Evolutionary conservation across 1,140 invertebrate genomes (phyloP).

Genomic region (Globodera rostochiensis): DNA sequence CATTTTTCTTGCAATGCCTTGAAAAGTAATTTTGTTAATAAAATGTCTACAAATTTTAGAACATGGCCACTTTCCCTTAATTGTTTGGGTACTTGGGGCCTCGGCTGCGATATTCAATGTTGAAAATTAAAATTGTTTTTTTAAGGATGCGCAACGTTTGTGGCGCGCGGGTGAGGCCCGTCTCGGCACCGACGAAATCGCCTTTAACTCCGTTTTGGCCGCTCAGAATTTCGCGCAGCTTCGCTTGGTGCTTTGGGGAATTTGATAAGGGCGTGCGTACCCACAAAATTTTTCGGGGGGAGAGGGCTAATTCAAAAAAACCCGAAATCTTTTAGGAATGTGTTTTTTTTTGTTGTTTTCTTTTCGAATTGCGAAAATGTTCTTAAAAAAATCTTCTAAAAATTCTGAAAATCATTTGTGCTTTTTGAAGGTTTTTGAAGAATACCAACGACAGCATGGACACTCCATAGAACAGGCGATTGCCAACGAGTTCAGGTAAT

Average conservation of each 20-base stretch:
- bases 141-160: conserved; percentile 67
- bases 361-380: no score
- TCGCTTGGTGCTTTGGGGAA: conserved; percentile 70
- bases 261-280: not conserved
- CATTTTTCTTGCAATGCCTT: no score
- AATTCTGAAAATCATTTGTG: no score
- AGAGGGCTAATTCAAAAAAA: no score
- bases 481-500: conserved; percentile 78
- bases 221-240: conserved; percentile 71
- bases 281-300: not conserved
- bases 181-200: conserved; percentile 70
- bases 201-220: conserved; percentile 65
- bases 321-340: no score
- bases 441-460: conserved; percentile 71
- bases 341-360: no score
- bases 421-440: conserved; percentile 72
- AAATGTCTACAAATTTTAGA: no score
- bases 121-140: not conserved
- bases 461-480: conserved; percentile 83
- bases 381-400: no score
- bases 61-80: no score
- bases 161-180: conserved; percentile 69
- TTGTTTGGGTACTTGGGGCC: no score
- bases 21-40: no score
- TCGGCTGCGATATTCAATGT: not conserved